A percentile compares a stretch with the other conserved stretches of the same genome.
These are phyloP conservation scores for Ptychoptera albimana DNA, from an alignment of 2,888 invertebrate species.

Conservation along the genomic window DNA sequence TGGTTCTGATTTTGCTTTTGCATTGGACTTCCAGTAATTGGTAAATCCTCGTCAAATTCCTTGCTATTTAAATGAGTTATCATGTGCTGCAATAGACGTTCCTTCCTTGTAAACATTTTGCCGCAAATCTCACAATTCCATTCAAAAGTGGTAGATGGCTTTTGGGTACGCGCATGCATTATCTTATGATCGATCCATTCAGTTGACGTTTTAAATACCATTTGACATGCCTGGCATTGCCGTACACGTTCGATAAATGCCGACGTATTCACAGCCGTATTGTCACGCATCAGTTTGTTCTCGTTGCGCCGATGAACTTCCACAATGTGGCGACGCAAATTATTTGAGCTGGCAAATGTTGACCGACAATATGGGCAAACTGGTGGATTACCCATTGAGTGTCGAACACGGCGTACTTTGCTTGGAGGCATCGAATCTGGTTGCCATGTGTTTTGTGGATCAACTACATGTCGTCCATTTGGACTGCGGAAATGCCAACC, in stretches of 20 bases:
- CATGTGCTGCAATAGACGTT: constrained; percentile 29
- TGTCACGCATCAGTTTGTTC: constrained; percentile 15
- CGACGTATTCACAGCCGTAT: constrained; percentile 21
- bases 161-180: constrained; percentile 24
- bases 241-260: constrained; percentile 24
- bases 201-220: constrained; percentile 22
- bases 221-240: constrained; percentile 23
- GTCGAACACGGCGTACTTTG: constrained; percentile 6
- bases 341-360: constrained; percentile 29
- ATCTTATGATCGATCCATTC: constrained; percentile 31
- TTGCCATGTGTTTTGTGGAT: constrained; percentile 11
- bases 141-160: constrained; percentile 27
- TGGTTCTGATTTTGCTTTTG: neutral
- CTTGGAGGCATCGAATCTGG: constrained; percentile 8
- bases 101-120: constrained; percentile 28
- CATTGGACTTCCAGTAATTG: constrained; percentile 9
- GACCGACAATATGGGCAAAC: constrained; percentile 29
- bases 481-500: constrained; percentile 30
- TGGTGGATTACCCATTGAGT: constrained; percentile 4
- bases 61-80: constrained; percentile 26
- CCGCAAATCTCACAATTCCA: constrained; percentile 31
- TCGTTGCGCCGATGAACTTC: constrained; percentile 24
- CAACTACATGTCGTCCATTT: constrained; percentile 17
- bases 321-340: constrained; percentile 27
- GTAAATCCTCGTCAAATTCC: constrained; percentile 8